Conservation (phyloP, 2,113 vertebrate genomes). For the Cacatua alba region DNA sequence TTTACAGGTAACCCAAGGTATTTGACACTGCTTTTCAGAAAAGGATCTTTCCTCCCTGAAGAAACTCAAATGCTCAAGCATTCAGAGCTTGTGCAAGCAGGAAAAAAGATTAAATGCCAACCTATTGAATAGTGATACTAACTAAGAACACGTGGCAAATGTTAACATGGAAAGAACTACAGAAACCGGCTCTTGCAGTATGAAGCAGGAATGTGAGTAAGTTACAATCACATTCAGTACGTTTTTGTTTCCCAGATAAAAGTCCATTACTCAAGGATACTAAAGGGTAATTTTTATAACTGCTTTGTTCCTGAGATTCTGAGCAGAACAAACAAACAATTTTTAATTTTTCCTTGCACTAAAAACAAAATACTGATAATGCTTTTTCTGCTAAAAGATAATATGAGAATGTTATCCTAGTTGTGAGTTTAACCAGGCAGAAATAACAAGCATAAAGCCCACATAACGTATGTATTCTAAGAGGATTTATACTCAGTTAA, state of each 20-base stretch:
- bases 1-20: background rate
- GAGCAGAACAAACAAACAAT: conserved; percentile 35
- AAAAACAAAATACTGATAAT: background rate
- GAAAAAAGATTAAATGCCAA: background rate
- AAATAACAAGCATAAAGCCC: conserved; percentile 66
- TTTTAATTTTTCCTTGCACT: conserved; percentile 14
- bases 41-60: background rate
- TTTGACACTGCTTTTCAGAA: background rate
- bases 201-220: background rate
- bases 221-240: background rate
- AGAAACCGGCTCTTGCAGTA: background rate
- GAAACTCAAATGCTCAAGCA: background rate
- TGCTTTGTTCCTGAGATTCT: conserved; percentile 26
- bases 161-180: background rate
- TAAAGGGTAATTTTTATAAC: conserved; percentile 50
- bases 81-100: background rate
- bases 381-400: conserved; percentile 23
- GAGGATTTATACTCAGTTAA: conserved; percentile 84
- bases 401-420: conserved; percentile 29
- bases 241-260: background rate
- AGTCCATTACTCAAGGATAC: background rate
- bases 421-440: conserved; percentile 68
- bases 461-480: conserved; percentile 66
- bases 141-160: background rate
- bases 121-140: background rate